Percentiles rank a stretch among this genome's conserved stretches.
phyloP scores from a whole-genome alignment of 1,140 invertebrate genomes.

The Thrips palmi region DNA sequence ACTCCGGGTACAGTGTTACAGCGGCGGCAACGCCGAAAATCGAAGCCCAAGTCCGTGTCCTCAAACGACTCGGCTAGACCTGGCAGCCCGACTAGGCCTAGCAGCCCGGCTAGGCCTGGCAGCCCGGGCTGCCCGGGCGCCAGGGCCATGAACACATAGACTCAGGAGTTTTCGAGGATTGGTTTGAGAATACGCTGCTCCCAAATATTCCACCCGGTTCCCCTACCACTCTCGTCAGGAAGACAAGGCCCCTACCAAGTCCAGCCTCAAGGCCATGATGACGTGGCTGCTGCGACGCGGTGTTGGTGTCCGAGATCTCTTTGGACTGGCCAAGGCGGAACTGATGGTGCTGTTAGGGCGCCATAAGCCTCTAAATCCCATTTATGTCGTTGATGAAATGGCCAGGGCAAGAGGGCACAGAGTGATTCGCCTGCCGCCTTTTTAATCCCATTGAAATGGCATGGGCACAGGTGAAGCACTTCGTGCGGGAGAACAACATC shows the following conservation, averaged over 20 bases:
- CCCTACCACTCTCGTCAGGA: constrained; percentile 13
- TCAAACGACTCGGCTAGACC: no score
- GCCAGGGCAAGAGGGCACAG: constrained; percentile 11
- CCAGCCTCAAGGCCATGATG: constrained; percentile 10
- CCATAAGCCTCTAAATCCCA: constrained; percentile 2
- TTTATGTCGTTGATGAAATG: constrained; percentile 16
- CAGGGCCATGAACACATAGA: constrained; percentile 15
- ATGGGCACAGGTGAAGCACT: constrained; percentile 17
- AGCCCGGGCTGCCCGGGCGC: no score
- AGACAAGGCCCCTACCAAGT: constrained; percentile 8
- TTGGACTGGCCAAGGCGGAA: no score
- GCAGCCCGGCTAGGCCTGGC: no score
- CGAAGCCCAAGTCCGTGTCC: no score
- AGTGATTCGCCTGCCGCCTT: constrained; percentile 17
- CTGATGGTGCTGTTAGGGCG: neutral
- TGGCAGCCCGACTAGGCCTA: no score
- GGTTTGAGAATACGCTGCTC: constrained; percentile 12
- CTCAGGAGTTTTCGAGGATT: constrained; percentile 12
- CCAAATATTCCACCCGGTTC: constrained; percentile 7
- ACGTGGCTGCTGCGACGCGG: constrained; percentile 9
- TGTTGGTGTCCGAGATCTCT: no score
- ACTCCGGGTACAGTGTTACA: no score
- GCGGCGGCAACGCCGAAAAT: no score
- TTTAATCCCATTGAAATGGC: constrained; percentile 17
- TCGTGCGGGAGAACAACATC: constrained; percentile 1